Conservation (phyloP, 2,797 vertebrate species). For the Sardinella longiceps region DNA sequence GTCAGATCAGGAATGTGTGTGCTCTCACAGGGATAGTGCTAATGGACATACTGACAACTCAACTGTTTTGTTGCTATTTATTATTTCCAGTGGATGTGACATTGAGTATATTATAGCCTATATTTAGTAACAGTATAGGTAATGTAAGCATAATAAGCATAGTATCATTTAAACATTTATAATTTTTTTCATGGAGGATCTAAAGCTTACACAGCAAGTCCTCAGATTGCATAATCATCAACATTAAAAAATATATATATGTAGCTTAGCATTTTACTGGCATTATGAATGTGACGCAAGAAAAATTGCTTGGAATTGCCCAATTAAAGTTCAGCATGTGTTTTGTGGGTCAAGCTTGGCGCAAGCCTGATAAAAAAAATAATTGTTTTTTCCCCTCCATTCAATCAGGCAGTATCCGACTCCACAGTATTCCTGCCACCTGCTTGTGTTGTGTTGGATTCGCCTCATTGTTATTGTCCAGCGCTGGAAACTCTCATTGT, state of each 20-base stretch:
- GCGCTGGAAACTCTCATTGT: conserved; percentile 14
- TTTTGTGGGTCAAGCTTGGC: neutral
- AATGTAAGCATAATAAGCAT: too few species aligned
- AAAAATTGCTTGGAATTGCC: too few species aligned
- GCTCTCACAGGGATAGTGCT: neutral
- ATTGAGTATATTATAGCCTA: too few species aligned
- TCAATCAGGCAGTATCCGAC: neutral
- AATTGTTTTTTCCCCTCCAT: neutral
- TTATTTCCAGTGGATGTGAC: too few species aligned
- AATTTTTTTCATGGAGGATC: too few species aligned
- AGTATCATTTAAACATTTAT: too few species aligned
- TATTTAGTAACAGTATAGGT: too few species aligned
- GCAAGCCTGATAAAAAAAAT: neutral
- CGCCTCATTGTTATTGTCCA: neutral
- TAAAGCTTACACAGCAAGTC: too few species aligned
- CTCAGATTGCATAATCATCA: too few species aligned
- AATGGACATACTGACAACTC: neutral
- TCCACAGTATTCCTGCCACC: neutral
- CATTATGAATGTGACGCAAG: too few species aligned
- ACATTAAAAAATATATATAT: too few species aligned
- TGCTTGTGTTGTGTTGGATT: neutral
- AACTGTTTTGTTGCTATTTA: neutral
- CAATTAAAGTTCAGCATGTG: neutral
- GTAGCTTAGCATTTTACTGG: too few species aligned
- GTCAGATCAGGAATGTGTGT: conserved; percentile 24